Percentiles rank a stretch among this genome's conserved stretches.
phyloP scores from a whole-genome alignment of 2,113 vertebrate species.

The Egretta garzetta region DNA sequence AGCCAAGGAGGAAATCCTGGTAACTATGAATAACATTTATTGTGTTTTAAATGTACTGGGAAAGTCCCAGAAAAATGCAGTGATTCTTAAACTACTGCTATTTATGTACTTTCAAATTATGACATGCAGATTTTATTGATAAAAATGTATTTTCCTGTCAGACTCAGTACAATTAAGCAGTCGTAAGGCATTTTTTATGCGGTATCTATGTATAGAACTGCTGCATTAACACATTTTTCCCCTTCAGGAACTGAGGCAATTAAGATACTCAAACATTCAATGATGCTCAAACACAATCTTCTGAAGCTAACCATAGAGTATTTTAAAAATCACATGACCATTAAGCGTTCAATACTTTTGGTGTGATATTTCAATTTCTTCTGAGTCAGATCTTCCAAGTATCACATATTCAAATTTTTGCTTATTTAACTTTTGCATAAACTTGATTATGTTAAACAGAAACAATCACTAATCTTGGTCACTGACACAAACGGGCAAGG shows the following conservation, averaged over 20 bases:
- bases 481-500: background rate
- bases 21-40: slow-evolving; percentile 30
- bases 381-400: background rate
- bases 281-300: background rate
- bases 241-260: background rate
- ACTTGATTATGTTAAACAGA: background rate
- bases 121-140: background rate
- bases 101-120: background rate
- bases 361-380: background rate
- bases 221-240: background rate
- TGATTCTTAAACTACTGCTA: background rate
- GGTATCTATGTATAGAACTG: background rate
- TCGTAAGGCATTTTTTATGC: background rate
- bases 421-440: background rate
- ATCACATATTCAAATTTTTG: background rate
- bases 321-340: background rate
- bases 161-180: background rate
- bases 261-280: background rate
- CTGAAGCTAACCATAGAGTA: background rate
- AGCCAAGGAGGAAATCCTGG: slow-evolving; percentile 65
- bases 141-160: background rate
- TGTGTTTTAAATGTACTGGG: background rate
- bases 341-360: background rate
- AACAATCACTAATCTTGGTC: background rate
- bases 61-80: background rate